Evolutionary conservation across 2,113 vertebrate species (phyloP).

Genomic region (Xerus inauris): DNA sequence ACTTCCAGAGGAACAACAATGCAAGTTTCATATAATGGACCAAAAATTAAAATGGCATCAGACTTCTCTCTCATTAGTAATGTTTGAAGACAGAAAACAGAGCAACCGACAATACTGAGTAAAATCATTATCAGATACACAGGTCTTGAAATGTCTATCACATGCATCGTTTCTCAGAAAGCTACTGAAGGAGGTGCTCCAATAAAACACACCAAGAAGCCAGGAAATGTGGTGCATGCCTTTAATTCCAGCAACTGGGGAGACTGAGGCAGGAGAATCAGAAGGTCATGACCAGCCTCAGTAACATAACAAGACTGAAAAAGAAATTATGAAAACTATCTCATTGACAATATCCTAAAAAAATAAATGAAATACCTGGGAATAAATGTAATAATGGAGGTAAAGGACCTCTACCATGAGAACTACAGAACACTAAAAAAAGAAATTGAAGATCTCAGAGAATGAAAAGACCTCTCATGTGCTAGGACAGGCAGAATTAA

Average conservation of each 20-base stretch:
- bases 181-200: not conserved
- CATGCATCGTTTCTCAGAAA: not conserved
- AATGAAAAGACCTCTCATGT: no score
- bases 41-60: not conserved
- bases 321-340: no score
- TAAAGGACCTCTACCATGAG: no score
- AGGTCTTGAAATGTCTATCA: not conserved
- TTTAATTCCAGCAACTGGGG: no score
- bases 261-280: not conserved
- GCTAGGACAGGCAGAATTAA: no score
- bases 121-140: not conserved
- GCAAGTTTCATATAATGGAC: not conserved
- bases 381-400: no score
- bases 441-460: no score
- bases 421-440: no score
- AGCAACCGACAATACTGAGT: not conserved
- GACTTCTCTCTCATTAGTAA: not conserved
- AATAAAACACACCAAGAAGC: not conserved
- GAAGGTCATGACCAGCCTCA: not conserved
- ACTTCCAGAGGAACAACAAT: not conserved
- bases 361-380: no score
- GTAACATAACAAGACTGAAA: no score
- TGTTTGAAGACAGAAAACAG: not conserved
- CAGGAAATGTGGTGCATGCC: no score
- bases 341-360: no score